Percentiles rank a stretch among this genome's conserved stretches.
These are phyloP conservation scores for Channa maculata DNA, from an alignment of 2,113 vertebrate species.

Conservation along the genomic window DNA sequence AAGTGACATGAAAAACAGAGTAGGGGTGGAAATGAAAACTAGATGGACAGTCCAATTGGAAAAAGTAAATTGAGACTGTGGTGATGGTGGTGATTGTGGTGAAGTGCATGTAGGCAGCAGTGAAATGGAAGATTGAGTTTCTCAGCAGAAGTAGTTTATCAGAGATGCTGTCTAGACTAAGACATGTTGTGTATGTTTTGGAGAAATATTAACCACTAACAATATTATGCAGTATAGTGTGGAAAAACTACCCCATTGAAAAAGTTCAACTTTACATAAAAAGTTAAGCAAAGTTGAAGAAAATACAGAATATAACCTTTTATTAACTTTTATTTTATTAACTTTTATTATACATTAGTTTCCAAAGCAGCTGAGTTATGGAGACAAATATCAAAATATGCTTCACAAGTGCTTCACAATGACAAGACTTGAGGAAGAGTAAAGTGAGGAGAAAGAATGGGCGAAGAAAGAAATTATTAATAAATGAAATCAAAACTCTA, in stretches of 20 bases:
- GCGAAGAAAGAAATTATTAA: not conserved
- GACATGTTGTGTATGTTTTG: not conserved
- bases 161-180: constrained; percentile 25
- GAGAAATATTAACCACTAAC: no score
- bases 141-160: constrained; percentile 30
- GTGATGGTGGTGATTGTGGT: not conserved
- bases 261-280: no score
- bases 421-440: not conserved
- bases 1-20: constrained; percentile 42
- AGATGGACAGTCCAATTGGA: constrained; percentile 35
- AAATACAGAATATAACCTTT: no score
- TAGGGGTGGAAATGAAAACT: constrained; percentile 22
- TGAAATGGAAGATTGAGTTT: constrained; percentile 23
- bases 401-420: not conserved
- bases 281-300: no score
- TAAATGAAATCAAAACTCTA: not conserved
- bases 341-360: not conserved
- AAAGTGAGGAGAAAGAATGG: not conserved
- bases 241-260: no score
- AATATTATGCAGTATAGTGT: no score
- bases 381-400: no score
- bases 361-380: not conserved
- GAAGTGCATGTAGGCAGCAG: not conserved
- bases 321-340: no score
- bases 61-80: constrained; percentile 33